These are phyloP conservation scores for Drosophila kuntzei DNA, from an alignment of 2,888 invertebrate species.

Conservation along the genomic window DNA sequence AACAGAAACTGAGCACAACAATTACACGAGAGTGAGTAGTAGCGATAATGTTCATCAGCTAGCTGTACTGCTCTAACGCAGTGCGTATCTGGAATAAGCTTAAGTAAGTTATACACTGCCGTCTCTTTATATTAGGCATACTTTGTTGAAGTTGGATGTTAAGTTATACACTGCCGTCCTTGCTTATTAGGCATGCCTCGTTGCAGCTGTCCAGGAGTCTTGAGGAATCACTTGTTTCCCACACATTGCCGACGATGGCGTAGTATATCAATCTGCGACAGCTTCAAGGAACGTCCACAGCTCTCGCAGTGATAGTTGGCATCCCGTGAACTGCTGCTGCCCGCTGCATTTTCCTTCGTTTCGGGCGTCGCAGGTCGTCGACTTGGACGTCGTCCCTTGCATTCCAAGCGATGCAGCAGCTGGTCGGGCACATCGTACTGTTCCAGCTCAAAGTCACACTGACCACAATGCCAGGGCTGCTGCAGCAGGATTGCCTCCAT, in stretches of 20 bases:
- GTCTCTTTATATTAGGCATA: not conserved
- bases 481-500: constrained; percentile 88
- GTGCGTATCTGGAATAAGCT: no score
- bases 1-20: not conserved
- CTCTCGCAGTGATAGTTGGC: constrained; percentile 88
- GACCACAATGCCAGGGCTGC: constrained; percentile 90
- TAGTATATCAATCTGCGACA: constrained; percentile 93
- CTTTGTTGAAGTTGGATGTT: not conserved
- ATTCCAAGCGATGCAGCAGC: constrained; percentile 88
- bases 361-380: not conserved
- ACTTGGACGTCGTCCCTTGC: constrained; percentile 26
- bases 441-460: constrained; percentile 88
- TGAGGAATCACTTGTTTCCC: constrained; percentile 23
- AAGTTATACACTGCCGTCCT: constrained; percentile 16
- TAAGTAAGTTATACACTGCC: not conserved
- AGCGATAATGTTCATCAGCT: not conserved
- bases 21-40: not conserved
- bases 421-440: constrained; percentile 89
- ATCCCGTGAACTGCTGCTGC: constrained; percentile 11
- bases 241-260: constrained; percentile 91
- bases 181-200: not conserved
- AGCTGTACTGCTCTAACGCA: constrained; percentile 12
- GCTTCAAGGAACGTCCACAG: constrained; percentile 89
- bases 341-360: not conserved
- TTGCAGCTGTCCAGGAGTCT: not conserved